Conservation (phyloP, 2,888 invertebrate species). For the Cryptocephalus primarius region DNA sequence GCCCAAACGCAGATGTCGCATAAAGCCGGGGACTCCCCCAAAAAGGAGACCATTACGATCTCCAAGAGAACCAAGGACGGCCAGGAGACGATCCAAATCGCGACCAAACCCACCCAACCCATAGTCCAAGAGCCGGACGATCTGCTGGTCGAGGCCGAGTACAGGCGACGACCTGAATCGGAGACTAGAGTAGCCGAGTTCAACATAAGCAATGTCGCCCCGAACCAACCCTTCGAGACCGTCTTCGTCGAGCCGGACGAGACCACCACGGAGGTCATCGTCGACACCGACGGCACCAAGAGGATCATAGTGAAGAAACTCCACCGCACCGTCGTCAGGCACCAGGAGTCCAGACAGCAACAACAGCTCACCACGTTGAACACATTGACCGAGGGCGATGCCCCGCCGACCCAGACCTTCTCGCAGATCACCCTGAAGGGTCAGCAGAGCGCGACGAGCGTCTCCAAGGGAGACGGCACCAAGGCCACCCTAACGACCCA, state of each 20-base stretch:
- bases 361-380: conserved; percentile 49
- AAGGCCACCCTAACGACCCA: conserved; percentile 51
- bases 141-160: conserved; percentile 58
- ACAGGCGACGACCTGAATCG: conserved; percentile 44
- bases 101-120: conserved; percentile 46
- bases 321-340: conserved; percentile 54
- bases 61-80: conserved; percentile 50
- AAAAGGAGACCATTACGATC: conserved; percentile 54
- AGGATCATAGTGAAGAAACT: conserved; percentile 67
- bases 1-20: conserved; percentile 46
- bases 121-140: conserved; percentile 51
- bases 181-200: conserved; percentile 52
- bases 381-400: conserved; percentile 43
- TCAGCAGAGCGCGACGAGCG: conserved; percentile 49
- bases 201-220: conserved; percentile 59
- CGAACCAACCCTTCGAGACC: conserved; percentile 66
- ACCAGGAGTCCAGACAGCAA: conserved; percentile 54
- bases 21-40: conserved; percentile 32
- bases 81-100: conserved; percentile 62
- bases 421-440: conserved; percentile 50
- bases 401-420: conserved; percentile 46
- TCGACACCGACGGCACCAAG: conserved; percentile 70
- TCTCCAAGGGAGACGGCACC: conserved; percentile 49
- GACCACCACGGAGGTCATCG: conserved; percentile 70
- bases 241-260: conserved; percentile 73